Conservation (phyloP, 2,888 invertebrate species). For the Conomelus anceps region DNA sequence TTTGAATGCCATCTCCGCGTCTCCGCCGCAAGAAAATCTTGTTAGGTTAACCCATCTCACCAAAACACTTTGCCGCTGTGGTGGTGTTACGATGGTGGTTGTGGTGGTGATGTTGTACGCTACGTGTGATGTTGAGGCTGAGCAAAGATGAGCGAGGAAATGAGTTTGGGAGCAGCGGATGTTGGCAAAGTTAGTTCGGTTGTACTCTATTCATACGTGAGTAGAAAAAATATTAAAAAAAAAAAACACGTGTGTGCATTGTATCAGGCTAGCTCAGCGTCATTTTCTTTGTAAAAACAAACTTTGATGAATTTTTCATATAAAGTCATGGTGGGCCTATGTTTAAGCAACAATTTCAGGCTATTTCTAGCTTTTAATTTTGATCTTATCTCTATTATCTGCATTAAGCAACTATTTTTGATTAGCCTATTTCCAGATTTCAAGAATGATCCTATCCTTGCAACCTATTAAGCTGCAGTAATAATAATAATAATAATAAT, state of each 20-base stretch:
- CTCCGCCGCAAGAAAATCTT: neutral
- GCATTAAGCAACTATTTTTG: no score
- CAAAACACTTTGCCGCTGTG: neutral
- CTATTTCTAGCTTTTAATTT: no score
- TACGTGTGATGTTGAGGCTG: neutral
- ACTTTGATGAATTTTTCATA: neutral
- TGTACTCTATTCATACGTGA: neutral
- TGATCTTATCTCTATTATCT: no score
- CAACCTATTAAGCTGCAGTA: no score
- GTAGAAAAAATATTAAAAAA: neutral
- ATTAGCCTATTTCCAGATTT: no score
- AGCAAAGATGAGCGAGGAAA: neutral
- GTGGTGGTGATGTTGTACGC: neutral
- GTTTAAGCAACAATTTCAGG: no score
- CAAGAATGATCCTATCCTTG: no score
- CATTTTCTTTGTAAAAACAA: neutral
- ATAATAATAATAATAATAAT: no score
- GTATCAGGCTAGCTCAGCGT: neutral
- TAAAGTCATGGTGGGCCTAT: no score
- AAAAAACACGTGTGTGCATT: neutral
- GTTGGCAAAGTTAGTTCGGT: neutral
- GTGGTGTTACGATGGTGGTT: neutral
- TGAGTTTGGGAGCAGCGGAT: neutral
- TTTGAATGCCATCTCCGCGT: neutral
- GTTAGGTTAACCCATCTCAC: neutral